Evolutionary conservation across 2,113 vertebrate genomes (phyloP), one percentile per base, ranked within the genome.

Genomic region (Aptenodytes forsteri): DNA sequence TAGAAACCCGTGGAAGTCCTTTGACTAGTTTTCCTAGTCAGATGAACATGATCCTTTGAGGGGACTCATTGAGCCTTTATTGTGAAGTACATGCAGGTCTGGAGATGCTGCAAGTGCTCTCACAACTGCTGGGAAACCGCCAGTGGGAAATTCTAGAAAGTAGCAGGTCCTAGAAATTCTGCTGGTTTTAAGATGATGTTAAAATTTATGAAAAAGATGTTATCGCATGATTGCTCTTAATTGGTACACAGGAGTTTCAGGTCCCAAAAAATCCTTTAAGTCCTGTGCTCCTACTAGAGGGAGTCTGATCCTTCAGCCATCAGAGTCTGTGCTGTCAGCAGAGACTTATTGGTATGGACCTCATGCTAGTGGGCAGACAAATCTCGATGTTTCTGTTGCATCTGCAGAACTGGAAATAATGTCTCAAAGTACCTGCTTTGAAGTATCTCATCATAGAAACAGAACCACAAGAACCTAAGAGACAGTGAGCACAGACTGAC

Each of bases 71-170:
- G 58, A 65, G 30, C 46, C 42, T 19, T 30, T 49, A 4, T 3
- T 18, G 19, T 25, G 47, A 27, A 72, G 29, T 4, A 23, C 1
- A 0, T 2, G 6, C 11, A 11, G 44, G 27, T 52, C 54, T 64
- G 44, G 20, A 79, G 59, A 5, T 36, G 29, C 65, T 42, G 49
- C 40, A 20, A 29, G 36, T 4, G 47, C 46, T 64, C 44, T 26
- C 34, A 6, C 36, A 69, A 16, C 9, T 1, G 0, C 71, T 18
- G 36, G 40, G 61, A 52, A 62, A 46, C 23, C 1, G 2, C 32
- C 71, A 11, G 20, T 17, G 25, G 66, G 30, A 36, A 67, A 26
- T 34, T 8, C 49, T 29, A 27, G 25, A 9, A 58, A 64, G 32
- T 15, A 38, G 42, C 32, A 25, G 13, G 18, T 46, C 42, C 29